Conservation (phyloP, 2,113 vertebrate species). For the Lathamus discolor region DNA sequence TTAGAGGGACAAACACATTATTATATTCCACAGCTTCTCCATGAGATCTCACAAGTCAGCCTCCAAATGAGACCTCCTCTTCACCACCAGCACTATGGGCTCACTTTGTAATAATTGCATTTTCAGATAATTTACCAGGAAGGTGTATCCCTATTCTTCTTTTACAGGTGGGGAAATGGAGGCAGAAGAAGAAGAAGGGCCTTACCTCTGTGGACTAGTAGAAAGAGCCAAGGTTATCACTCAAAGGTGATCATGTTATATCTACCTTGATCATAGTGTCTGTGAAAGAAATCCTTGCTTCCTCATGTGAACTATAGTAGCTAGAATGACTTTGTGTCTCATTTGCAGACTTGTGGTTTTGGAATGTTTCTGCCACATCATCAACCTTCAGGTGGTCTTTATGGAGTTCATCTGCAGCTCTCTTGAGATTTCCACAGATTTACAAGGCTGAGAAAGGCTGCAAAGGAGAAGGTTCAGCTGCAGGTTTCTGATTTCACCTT, state of each 20-base stretch:
- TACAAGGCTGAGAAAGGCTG: neutral
- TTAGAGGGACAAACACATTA: neutral
- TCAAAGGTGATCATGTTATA: neutral
- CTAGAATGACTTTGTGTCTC: neutral
- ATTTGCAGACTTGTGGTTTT: neutral
- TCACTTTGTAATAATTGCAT: neutral
- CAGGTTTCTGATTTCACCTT: neutral
- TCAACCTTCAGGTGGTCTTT: neutral
- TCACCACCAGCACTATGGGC: neutral
- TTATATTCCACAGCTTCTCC: neutral
- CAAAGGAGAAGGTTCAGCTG: neutral
- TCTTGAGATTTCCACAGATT: neutral
- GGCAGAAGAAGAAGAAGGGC: neutral
- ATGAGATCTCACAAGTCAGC: neutral
- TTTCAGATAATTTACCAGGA: neutral
- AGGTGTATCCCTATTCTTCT: neutral
- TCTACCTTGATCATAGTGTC: neutral
- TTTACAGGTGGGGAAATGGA: neutral
- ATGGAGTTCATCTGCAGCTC: neutral
- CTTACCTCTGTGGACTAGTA: neutral
- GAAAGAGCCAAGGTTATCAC: neutral
- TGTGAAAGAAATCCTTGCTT: neutral
- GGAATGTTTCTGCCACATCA: neutral
- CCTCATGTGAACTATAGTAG: neutral
- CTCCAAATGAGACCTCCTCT: neutral